Base-by-base conservation (phyloP, 2,888 invertebrate species). In the Drosophila meridiana region DNA sequence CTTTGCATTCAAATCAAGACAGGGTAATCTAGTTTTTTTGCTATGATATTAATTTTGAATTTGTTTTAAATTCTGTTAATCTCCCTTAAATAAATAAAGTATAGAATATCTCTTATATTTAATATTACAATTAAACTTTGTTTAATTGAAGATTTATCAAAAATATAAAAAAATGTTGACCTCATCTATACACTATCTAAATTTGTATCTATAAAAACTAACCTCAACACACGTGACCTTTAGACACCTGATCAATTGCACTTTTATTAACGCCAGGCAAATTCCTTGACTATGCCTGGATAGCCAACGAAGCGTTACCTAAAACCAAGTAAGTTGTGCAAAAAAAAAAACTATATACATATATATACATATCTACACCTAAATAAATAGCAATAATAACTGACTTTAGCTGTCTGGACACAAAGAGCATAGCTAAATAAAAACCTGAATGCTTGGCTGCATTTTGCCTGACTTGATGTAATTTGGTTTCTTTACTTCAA, bases 391-490 rank as follows among this genome's bases (percentile, higher is more conserved):
- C 38, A 70, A 68, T 56, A 73, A 64, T 48, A 69, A 58, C 50
- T 48, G 63, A 69, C 67, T 66, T 69, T 72, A 70, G 58, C 76
- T 84, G 83, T 86, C 84, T 84, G 79, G 84, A 77, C 83, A 82
- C 84, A 87, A 86, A 84, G 82, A 83, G 80, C 79, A 79, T 83
- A 55, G 76, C 76, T 65, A 77, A 76, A 80, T 70, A 70, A 71
- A 73, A 72, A 82, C 76, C 73, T 82, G 69, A 80, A 85, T 80
- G 85, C 82, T 85, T 75, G 69, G 76, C 69, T 85, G 85, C 87
- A 82, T 87, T 84, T 87, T 80, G 82, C 82, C 84, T 87, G 87
- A 78, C 75, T 84, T 87, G 73, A 82, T 87, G 85, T 87, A 85
- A 85, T 85, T 84, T 87, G 59, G 78, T 78, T 82, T 68, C 76